phyloP scores from a whole-genome alignment of 92 coral and sea anemone genomes.

The Palythoa grandis region DNA sequence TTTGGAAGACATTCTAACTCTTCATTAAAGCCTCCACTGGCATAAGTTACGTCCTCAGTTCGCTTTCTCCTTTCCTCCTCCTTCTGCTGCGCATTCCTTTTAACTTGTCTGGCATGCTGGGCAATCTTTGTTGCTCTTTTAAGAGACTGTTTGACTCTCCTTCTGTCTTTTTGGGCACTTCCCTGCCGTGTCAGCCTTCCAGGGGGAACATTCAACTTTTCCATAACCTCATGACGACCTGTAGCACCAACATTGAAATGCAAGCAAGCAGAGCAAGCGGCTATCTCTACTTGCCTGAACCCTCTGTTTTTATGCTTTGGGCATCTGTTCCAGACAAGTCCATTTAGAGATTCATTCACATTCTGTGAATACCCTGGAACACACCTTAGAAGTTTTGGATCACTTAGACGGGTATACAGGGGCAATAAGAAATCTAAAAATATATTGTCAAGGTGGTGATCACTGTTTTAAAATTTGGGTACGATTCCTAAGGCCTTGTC shows the following conservation, averaged over 20 bases:
- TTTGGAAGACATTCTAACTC: not conserved
- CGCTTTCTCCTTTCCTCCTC: constrained; percentile 11
- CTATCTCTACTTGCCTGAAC: not conserved
- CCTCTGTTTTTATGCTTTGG: not conserved
- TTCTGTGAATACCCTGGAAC: not conserved
- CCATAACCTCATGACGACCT: not conserved
- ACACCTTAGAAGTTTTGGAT: not conserved
- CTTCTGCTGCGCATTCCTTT: not conserved
- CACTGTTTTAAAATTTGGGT: too few relatives aligned
- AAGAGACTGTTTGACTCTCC: constrained; percentile 1
- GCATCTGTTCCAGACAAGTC: not conserved
- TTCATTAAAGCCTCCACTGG: constrained; percentile 3
- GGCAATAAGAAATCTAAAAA: too few relatives aligned
- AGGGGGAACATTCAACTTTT: not conserved
- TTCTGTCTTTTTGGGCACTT: not conserved
- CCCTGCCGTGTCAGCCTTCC: constrained; percentile 1
- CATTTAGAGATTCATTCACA: not conserved
- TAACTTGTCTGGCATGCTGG: not conserved
- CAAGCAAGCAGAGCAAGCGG: not conserved
- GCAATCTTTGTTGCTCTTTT: not conserved
- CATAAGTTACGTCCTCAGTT: not conserved
- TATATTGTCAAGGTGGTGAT: too few relatives aligned
- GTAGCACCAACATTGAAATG: constrained; percentile 15
- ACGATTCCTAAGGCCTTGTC: too few relatives aligned
- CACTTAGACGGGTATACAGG: not conserved